These are phyloP conservation scores for Garra rufa DNA, from an alignment of 2,113 vertebrate genomes.

Conservation along the genomic window DNA sequence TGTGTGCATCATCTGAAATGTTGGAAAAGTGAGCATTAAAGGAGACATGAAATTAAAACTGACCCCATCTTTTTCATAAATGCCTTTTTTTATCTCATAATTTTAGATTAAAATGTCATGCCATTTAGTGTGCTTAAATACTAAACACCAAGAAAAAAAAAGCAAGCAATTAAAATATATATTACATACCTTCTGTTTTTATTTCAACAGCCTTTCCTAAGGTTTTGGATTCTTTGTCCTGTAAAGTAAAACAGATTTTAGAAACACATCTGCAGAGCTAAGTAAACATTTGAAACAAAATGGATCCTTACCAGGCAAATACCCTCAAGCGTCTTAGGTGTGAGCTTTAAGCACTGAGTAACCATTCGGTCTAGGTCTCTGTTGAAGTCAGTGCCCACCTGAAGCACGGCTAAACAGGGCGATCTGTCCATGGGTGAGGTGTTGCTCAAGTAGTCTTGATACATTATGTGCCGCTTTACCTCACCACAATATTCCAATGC, in stretches of 20 bases:
- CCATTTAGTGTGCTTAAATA: not conserved
- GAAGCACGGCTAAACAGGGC: conserved; percentile 85
- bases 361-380: conserved; percentile 82
- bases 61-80: too few species aligned
- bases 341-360: conserved; percentile 77
- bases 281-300: not conserved
- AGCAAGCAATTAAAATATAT: not conserved
- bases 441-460: conserved; percentile 86
- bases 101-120: too few species aligned
- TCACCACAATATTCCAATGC: conserved; percentile 88
- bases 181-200: conserved; percentile 71
- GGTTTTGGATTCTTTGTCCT: conserved; percentile 80
- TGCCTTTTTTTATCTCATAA: too few species aligned
- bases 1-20: conserved; percentile 61
- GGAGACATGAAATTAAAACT: too few species aligned
- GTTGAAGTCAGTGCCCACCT: conserved; percentile 76
- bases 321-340: conserved; percentile 78
- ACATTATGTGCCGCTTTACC: conserved; percentile 81
- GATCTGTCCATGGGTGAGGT: conserved; percentile 84
- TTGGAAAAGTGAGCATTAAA: not conserved
- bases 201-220: conserved; percentile 70
- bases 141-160: not conserved
- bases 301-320: conserved; percentile 76
- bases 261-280: not conserved
- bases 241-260: conserved; percentile 18